Evolutionary conservation across 2,797 vertebrate species (phyloP).

Genomic region (Petrocephalus sullivani): DNA sequence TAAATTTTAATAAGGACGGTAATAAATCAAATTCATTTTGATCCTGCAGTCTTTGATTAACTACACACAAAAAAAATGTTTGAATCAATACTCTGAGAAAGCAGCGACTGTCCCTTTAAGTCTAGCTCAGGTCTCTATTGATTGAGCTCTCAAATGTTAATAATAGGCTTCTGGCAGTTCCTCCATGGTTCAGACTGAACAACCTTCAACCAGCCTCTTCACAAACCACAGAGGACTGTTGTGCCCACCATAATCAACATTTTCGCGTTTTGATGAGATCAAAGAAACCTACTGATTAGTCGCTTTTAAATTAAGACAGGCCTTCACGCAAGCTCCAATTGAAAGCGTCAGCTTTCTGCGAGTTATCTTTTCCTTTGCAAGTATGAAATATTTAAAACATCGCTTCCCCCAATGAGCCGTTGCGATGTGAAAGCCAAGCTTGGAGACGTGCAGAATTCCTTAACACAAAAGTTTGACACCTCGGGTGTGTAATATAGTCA

Average conservation of each 20-base stretch:
- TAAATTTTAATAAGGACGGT: background rate
- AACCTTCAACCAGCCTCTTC: conserved; percentile 11
- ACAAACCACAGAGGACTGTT: background rate
- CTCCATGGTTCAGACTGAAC: background rate
- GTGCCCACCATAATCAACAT: conserved; percentile 9
- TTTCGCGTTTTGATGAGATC: background rate
- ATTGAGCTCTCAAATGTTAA: conserved; percentile 12
- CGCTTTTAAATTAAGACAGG: background rate
- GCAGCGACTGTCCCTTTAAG: background rate
- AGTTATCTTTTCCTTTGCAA: background rate
- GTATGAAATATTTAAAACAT: conserved; percentile 1
- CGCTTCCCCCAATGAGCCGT: background rate
- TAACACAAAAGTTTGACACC: conserved; percentile 19
- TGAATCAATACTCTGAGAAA: background rate
- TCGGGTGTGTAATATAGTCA: background rate
- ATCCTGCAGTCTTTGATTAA: background rate
- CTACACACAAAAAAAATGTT: background rate
- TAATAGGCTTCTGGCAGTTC: conserved; percentile 11
- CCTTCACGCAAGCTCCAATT: background rate
- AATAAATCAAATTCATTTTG: background rate
- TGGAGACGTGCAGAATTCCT: background rate
- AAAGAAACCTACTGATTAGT: background rate
- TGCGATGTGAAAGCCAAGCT: conserved; percentile 1
- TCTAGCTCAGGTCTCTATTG: background rate
- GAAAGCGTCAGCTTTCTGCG: background rate